A percentile compares a stretch with the other conserved stretches of the same genome.
These are phyloP conservation scores for Caradrina kadenii DNA, from an alignment of 2,888 invertebrate genomes.

Conservation along the genomic window DNA sequence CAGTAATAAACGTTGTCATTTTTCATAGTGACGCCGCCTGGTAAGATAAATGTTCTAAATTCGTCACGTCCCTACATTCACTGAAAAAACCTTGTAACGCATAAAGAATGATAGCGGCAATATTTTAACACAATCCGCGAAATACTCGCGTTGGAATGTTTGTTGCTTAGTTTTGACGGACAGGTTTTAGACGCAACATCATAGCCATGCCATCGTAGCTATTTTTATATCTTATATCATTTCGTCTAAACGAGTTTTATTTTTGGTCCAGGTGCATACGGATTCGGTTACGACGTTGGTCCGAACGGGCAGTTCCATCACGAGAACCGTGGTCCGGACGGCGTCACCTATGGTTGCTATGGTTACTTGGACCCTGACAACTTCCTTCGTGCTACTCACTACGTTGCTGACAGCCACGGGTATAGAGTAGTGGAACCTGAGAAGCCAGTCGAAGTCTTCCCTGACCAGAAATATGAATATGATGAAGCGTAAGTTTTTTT, in stretches of 20 bases:
- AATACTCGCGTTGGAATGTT: slow-evolving; percentile 39
- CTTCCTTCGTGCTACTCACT: slow-evolving; percentile 93
- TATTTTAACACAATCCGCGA: slow-evolving; percentile 30
- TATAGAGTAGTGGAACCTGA: slow-evolving; percentile 93
- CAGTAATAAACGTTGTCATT: slow-evolving; percentile 45
- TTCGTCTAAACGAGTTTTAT: slow-evolving; percentile 30
- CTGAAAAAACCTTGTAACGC: slow-evolving; percentile 34
- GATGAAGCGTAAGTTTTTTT: slow-evolving; percentile 86
- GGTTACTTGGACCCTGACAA: slow-evolving; percentile 93
- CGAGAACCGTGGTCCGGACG: slow-evolving; percentile 94
- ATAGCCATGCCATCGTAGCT: slow-evolving; percentile 6
- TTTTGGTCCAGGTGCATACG: slow-evolving; percentile 91
- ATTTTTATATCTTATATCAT: slow-evolving; percentile 41
- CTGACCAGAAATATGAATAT: slow-evolving; percentile 85
- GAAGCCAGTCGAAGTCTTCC: slow-evolving; percentile 92
- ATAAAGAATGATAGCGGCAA: slow-evolving; percentile 35
- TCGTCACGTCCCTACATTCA: slow-evolving; percentile 32
- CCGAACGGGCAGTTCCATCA: slow-evolving; percentile 95
- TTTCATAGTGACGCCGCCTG: slow-evolving; percentile 51
- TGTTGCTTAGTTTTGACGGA: slow-evolving; percentile 20
- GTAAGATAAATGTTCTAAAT: slow-evolving; percentile 52
- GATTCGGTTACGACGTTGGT: slow-evolving; percentile 94
- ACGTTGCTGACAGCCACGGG: slow-evolving; percentile 94
- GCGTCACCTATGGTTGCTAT: slow-evolving; percentile 95
- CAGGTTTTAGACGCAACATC: slow-evolving; percentile 45